Evolutionary conservation across 2,888 invertebrate species (phyloP), one percentile per base, ranked within the genome.

Genomic region (Drosophila subsilvestris): DNA sequence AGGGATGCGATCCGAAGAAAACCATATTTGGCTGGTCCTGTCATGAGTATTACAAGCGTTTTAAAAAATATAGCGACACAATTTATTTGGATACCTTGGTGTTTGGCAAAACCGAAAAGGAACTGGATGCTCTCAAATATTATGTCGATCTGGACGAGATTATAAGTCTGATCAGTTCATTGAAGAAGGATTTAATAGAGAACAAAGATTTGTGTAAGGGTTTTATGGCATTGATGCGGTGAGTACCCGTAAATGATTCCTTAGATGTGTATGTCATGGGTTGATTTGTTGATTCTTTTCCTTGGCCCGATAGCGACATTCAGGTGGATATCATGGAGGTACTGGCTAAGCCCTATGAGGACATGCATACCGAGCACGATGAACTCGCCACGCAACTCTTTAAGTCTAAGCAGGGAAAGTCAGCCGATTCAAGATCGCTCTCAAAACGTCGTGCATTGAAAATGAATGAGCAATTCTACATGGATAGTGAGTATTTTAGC

Each of bases 11-110:
- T 22, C 32, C 62, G n/a, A 48, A 50, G 6, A 49, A 70, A n/a
- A 51, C 63, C 1, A 55, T 82, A 42, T 82, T 86, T 51, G 60
- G 60, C 7, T 82, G 82, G 82, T 83, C 80, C 7, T 65, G 71
- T 8, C 49, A 68, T 10, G 53, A 80, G 3, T 70, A 72, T 20
- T 44, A 73, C 0, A 7, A 22, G 0, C 83, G 86, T 1, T 73
- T 83, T 17, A 25, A 63, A 3, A 45, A 51, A 5, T 48, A 63
- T 9, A 54, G 51, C 7, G 66, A 60, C 14, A 45, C 27, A 1
- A 22, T 61, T 0, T 82, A 86, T 42, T 48, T 75, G 49, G 86
- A 83, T 14, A 25, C 62, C 2, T 29, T 75, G 1, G 73, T 79
- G 18, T 22, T 27, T 0, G 55, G 61, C 10, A 53, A 43, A 2